Evolutionary conservation across 1,140 invertebrate genomes (phyloP).

Genomic region (Fopius arisanus): DNA sequence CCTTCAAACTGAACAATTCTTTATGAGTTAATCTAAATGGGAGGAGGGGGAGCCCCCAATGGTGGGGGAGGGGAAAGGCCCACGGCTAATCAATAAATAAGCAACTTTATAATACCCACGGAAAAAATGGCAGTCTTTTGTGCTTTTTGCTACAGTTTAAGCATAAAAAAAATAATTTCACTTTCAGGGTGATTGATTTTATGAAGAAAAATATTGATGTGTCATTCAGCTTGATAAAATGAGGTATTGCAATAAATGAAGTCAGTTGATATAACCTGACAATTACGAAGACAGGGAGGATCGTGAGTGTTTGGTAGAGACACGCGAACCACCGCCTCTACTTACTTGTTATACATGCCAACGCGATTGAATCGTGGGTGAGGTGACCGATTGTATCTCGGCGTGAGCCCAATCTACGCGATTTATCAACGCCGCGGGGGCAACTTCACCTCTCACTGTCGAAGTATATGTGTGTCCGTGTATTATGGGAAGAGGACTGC

Average conservation of each 20-base stretch:
- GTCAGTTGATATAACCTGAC: neutral
- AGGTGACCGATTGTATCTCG: constrained; percentile 50
- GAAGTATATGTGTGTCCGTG: neutral
- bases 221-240: neutral
- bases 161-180: no score
- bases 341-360: neutral
- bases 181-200: no score
- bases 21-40: no score
- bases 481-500: neutral
- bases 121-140: no score
- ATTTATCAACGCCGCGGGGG: constrained; percentile 53
- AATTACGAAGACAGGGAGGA: constrained; percentile 8
- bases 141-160: no score
- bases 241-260: neutral
- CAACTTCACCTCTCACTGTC: constrained; percentile 17
- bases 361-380: constrained; percentile 55
- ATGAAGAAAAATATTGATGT: no score
- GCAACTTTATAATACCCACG: no score
- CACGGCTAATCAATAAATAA: no score
- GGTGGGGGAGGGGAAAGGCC: no score
- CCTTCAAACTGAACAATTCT: no score
- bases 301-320: neutral
- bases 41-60: no score
- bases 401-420: constrained; percentile 49
- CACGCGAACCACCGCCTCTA: constrained; percentile 3